These are phyloP conservation scores for Aethes cnicana DNA, from an alignment of 2,888 invertebrate species.

Conservation along the genomic window DNA sequence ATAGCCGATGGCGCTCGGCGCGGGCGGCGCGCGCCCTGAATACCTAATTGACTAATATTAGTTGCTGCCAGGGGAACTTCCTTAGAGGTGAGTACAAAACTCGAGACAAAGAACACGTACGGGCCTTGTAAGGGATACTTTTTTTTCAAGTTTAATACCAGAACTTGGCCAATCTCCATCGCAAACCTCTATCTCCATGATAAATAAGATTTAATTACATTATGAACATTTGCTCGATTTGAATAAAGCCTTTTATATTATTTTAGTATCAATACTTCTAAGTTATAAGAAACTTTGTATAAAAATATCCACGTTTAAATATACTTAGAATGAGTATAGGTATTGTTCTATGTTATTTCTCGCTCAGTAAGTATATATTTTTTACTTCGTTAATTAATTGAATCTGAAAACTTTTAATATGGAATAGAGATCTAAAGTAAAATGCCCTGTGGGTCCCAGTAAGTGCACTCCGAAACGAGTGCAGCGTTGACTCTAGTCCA, in stretches of 20 bases:
- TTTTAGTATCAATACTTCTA: too few relatives aligned
- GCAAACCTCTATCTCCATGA: constrained; percentile 29
- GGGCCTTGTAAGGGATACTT: constrained; percentile 66
- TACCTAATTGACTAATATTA: constrained; percentile 81
- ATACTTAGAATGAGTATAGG: too few relatives aligned
- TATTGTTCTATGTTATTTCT: too few relatives aligned
- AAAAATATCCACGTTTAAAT: too few relatives aligned
- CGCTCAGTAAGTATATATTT: too few relatives aligned
- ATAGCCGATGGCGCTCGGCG: constrained; percentile 20
- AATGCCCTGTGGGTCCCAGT: constrained; percentile 36
- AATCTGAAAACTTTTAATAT: too few relatives aligned
- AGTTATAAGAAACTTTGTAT: too few relatives aligned
- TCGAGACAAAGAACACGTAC: constrained; percentile 78
- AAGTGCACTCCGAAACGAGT: constrained; percentile 39
- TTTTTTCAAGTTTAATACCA: constrained; percentile 67
- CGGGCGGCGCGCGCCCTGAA: constrained; percentile 68
- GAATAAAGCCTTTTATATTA: too few relatives aligned
- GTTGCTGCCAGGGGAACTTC: constrained; percentile 72
- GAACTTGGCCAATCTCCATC: constrained; percentile 46
- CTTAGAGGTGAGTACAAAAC: constrained; percentile 74
- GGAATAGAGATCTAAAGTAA: too few relatives aligned
- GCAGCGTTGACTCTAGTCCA: constrained; percentile 36
- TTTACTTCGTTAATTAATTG: too few relatives aligned
- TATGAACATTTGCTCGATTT: background rate
- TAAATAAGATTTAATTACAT: constrained; percentile 20